Percentiles rank a stretch among this genome's conserved stretches.
Evolutionary conservation across 2,113 vertebrate species (phyloP).

Genomic region (Python bivittatus): DNA sequence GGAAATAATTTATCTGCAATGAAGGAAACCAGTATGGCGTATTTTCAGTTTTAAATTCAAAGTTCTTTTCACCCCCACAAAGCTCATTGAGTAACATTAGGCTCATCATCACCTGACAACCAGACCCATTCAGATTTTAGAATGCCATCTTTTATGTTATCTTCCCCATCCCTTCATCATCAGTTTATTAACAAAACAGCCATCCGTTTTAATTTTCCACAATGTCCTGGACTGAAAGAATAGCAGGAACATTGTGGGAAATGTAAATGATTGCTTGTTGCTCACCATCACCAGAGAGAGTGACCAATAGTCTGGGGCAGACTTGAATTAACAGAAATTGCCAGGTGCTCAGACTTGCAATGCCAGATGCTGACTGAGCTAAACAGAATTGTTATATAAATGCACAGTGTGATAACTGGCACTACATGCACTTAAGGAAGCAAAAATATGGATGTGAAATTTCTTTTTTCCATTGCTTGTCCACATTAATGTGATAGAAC

Average conservation of each 20-base stretch:
- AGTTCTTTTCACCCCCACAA: background rate
- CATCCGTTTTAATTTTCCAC: background rate
- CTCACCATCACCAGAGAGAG: background rate
- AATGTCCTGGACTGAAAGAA: background rate
- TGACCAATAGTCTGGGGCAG: background rate
- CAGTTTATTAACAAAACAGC: background rate
- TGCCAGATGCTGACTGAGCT: background rate
- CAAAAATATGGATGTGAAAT: background rate
- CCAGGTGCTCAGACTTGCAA: too few species aligned
- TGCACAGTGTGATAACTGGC: background rate
- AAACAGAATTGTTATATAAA: background rate
- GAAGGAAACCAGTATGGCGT: background rate
- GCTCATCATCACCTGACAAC: background rate
- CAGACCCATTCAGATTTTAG: background rate
- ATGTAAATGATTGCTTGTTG: background rate
- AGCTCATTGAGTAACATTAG: background rate
- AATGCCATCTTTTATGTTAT: background rate
- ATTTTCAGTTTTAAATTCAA: background rate
- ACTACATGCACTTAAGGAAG: background rate
- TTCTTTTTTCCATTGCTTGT: conserved; percentile 49
- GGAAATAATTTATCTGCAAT: background rate
- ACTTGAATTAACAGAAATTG: background rate
- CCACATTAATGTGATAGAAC: conserved; percentile 68
- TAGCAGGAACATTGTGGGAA: background rate
- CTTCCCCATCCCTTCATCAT: background rate